A percentile compares a stretch with the other conserved stretches of the same genome.
Conservation (phyloP, 2,113 vertebrate species). For the Dipodomys spectabilis region DNA sequence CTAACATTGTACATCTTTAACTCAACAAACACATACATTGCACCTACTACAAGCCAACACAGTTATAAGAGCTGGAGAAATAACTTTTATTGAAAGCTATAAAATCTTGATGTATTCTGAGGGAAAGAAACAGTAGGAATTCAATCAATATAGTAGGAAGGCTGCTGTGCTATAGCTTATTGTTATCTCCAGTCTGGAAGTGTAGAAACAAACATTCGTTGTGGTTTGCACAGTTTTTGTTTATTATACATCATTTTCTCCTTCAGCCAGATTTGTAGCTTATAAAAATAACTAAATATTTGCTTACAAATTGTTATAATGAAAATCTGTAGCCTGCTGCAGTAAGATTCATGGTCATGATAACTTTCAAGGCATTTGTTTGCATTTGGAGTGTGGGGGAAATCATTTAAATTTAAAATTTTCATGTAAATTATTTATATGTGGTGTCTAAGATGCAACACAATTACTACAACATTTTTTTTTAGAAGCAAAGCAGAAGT, state of each 20-base stretch:
- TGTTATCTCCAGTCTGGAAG: constrained; percentile 68
- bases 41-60: neutral
- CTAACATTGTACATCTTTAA: neutral
- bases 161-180: constrained; percentile 54
- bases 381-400: constrained; percentile 74
- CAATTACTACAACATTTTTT: constrained; percentile 82
- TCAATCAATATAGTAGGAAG: constrained; percentile 51
- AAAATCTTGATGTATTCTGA: constrained; percentile 60
- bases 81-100: constrained; percentile 48
- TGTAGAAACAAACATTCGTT: constrained; percentile 69
- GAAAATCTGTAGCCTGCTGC: constrained; percentile 81
- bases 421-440: constrained; percentile 86
- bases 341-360: constrained; percentile 80
- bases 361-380: constrained; percentile 81
- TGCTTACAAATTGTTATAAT: constrained; percentile 82
- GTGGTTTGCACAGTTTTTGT: constrained; percentile 67
- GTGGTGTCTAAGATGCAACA: constrained; percentile 78
- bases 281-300: constrained; percentile 81
- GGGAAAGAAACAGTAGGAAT: constrained; percentile 4
- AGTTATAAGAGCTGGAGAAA: constrained; percentile 7
- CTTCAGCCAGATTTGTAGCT: constrained; percentile 77
- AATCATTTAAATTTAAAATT: constrained; percentile 83
- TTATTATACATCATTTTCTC: constrained; percentile 71
- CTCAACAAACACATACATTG: neutral
- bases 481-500: constrained; percentile 67